These are phyloP conservation scores for Poecilia wingei DNA, from an alignment of 2,797 vertebrate species.

Conservation along the genomic window DNA sequence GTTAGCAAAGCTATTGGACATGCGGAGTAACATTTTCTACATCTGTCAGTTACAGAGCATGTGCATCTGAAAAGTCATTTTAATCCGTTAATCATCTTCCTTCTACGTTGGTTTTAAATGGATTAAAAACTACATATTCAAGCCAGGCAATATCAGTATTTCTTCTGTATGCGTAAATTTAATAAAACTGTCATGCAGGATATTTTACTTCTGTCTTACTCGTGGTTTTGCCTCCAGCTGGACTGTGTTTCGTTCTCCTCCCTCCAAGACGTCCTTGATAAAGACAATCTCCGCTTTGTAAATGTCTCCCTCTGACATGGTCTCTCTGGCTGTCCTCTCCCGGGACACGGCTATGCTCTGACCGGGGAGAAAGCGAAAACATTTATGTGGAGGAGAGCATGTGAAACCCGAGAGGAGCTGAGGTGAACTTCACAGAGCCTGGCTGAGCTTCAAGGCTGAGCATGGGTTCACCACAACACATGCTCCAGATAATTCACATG, in stretches of 20 bases:
- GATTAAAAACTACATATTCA: constrained; percentile 13
- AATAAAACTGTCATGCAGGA: constrained; percentile 7
- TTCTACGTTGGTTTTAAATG: constrained; percentile 15
- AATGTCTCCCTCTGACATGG: constrained; percentile 81
- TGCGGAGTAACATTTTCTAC: background rate
- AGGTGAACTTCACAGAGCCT: constrained; percentile 50
- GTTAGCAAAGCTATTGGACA: background rate
- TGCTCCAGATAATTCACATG: constrained; percentile 65
- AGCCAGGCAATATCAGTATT: background rate
- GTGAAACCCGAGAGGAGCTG: constrained; percentile 68
- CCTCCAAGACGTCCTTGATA: constrained; percentile 82
- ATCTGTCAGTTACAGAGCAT: background rate
- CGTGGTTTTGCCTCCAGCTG: constrained; percentile 35
- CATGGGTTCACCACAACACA: constrained; percentile 53
- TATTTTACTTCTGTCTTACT: constrained; percentile 59
- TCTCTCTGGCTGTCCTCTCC: constrained; percentile 43
- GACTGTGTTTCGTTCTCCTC: constrained; percentile 65
- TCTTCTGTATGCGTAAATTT: background rate
- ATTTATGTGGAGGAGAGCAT: constrained; percentile 49
- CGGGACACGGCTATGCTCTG: constrained; percentile 60
- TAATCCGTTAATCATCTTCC: background rate
- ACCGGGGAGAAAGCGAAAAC: constrained; percentile 51
- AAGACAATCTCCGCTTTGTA: constrained; percentile 89
- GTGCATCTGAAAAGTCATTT: background rate
- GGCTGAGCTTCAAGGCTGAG: constrained; percentile 45